phyloP scores from a whole-genome alignment of 53 echinoderm and acorn worm species.

The Arbacia lixula region DNA sequence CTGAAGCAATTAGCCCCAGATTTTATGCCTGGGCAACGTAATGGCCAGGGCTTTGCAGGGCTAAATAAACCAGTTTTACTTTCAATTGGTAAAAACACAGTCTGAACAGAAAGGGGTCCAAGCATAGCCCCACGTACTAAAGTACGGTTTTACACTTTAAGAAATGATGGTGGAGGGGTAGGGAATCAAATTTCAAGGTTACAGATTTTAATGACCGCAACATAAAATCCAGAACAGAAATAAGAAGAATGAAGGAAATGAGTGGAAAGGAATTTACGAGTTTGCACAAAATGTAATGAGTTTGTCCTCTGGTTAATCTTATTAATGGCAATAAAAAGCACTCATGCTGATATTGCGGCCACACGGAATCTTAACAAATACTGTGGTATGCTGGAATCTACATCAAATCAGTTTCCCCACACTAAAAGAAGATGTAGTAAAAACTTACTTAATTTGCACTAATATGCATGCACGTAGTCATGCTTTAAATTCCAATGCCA shows the following conservation, averaged over 20 bases:
- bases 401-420: neutral
- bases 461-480: neutral
- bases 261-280: neutral
- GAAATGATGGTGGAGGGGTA: neutral
- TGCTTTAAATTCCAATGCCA: neutral
- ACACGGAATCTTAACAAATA: neutral
- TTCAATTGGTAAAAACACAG: too few relatives aligned
- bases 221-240: neutral
- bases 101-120: too few relatives aligned
- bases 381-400: neutral
- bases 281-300: neutral
- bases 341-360: conserved; percentile 27
- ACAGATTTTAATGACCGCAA: neutral
- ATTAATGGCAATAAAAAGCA: conserved; percentile 34
- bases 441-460: neutral
- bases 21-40: too few relatives aligned
- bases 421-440: neutral
- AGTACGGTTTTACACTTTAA: too few relatives aligned
- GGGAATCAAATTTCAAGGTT: neutral
- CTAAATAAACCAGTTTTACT: too few relatives aligned
- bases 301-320: neutral
- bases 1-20: too few relatives aligned
- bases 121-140: too few relatives aligned
- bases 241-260: neutral
- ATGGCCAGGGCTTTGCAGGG: too few relatives aligned